These are phyloP conservation scores for Tholera decimalis DNA, from an alignment of 2,888 invertebrate species.

Conservation along the genomic window DNA sequence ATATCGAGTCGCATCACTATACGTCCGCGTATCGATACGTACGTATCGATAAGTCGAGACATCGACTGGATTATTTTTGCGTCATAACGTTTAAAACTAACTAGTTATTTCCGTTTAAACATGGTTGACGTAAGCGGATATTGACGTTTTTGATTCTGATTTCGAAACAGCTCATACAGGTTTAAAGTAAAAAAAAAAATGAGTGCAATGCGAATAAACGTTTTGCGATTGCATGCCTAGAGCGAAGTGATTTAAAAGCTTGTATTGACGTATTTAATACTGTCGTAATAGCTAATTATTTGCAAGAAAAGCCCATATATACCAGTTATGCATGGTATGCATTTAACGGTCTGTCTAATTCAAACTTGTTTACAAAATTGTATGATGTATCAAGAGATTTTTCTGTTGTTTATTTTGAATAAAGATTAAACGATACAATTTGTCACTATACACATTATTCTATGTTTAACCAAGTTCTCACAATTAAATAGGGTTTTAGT, in stretches of 20 bases:
- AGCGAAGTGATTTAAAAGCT: conserved; percentile 1
- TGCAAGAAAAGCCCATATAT: neutral
- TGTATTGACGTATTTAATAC: conserved; percentile 14
- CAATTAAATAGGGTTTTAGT: conserved; percentile 17
- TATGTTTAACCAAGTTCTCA: conserved; percentile 1
- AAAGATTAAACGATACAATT: neutral
- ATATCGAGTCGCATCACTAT: conserved; percentile 67
- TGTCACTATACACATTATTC: neutral
- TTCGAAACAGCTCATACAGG: conserved; percentile 36
- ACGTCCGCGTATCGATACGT: conserved; percentile 49
- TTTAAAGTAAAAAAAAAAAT: conserved; percentile 30
- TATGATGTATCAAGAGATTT: too few relatives aligned
- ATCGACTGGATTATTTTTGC: conserved; percentile 56
- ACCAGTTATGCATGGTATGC: neutral
- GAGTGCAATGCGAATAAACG: conserved; percentile 1
- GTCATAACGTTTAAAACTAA: conserved; percentile 47
- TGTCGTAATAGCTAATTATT: conserved; percentile 9
- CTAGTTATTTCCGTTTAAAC: conserved; percentile 50
- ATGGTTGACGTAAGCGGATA: conserved; percentile 55
- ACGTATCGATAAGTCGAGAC: conserved; percentile 46
- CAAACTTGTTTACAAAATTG: conserved; percentile 9
- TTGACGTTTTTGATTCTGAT: conserved; percentile 45
- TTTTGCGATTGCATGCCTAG: conserved; percentile 18
- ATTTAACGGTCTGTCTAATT: neutral
- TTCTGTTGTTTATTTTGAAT: too few relatives aligned